A percentile compares a stretch with the other conserved stretches of the same genome.
Evolutionary conservation across 2,888 invertebrate genomes (phyloP).

Genomic region (Mechanitis mazaeus): DNA sequence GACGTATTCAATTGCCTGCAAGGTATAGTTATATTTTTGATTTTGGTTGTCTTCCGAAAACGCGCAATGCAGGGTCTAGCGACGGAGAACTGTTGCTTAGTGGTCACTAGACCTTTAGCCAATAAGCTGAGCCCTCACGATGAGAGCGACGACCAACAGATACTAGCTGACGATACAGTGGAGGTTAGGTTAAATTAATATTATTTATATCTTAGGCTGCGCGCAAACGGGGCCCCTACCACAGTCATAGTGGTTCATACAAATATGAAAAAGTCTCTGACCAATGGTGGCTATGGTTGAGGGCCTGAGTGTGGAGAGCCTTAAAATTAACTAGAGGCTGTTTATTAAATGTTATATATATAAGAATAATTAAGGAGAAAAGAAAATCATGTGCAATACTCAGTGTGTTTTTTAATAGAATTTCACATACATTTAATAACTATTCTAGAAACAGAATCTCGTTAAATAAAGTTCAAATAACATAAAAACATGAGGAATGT

Average conservation of each 20-base stretch:
- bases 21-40: slow-evolving; percentile 79
- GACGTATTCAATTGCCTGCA: slow-evolving; percentile 80
- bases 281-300: no score
- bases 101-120: slow-evolving; percentile 50
- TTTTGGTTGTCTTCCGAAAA: slow-evolving; percentile 76
- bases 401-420: slow-evolving; percentile 4
- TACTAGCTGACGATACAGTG: slow-evolving; percentile 61
- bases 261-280: no score
- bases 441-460: background rate
- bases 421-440: no score
- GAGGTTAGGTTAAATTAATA: slow-evolving; percentile 62
- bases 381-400: slow-evolving; percentile 13
- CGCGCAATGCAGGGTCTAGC: slow-evolving; percentile 74
- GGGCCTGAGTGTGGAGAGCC: no score
- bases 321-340: background rate
- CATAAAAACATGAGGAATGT: no score
- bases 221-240: no score
- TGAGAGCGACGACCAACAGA: slow-evolving; percentile 57
- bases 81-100: slow-evolving; percentile 51
- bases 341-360: slow-evolving; percentile 32
- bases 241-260: no score
- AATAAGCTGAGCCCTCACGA: slow-evolving; percentile 63
- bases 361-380: background rate
- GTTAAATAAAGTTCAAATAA: background rate
- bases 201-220: background rate